Conservation (phyloP, 1,140 invertebrate species). For the Temnothorax curvispinosus region DNA sequence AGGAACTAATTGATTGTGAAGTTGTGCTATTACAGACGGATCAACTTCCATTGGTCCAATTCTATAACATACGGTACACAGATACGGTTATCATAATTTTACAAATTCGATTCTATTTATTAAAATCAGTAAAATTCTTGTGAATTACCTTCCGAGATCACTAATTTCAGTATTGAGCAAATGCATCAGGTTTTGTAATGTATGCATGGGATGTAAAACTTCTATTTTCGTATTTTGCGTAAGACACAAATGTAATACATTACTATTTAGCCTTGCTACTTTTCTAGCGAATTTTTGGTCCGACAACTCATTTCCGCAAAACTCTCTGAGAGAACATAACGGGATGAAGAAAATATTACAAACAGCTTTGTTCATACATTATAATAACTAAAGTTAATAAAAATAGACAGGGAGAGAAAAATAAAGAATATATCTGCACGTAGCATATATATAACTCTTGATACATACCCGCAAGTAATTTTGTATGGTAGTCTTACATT, state of each 20-base stretch:
- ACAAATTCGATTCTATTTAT: neutral
- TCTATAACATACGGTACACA: slow-evolving; percentile 77
- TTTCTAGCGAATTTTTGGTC: slow-evolving; percentile 91
- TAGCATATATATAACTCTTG: slow-evolving; percentile 4
- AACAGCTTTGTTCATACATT: neutral
- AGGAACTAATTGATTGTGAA: slow-evolving; percentile 88
- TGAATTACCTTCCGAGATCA: slow-evolving; percentile 89
- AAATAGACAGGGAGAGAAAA: neutral
- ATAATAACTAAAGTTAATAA: neutral
- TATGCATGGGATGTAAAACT: slow-evolving; percentile 89
- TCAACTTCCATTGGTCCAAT: slow-evolving; percentile 87
- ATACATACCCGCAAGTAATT: slow-evolving; percentile 89
- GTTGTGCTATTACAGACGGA: slow-evolving; percentile 84
- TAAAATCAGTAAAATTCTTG: slow-evolving; percentile 53
- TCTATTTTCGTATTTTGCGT: slow-evolving; percentile 90
- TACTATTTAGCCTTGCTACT: slow-evolving; percentile 92
- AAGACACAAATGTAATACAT: slow-evolving; percentile 93
- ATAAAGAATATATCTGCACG: neutral
- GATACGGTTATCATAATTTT: slow-evolving; percentile 30
- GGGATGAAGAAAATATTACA: neutral
- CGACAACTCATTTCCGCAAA: slow-evolving; percentile 89
- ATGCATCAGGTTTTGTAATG: slow-evolving; percentile 91
- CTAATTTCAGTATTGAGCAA: slow-evolving; percentile 89
- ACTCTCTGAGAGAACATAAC: slow-evolving; percentile 88
- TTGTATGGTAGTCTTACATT: slow-evolving; percentile 91